Evolutionary conservation across 1,140 invertebrate genomes (phyloP).

Genomic region (Holcopasites calliopsidis): DNA sequence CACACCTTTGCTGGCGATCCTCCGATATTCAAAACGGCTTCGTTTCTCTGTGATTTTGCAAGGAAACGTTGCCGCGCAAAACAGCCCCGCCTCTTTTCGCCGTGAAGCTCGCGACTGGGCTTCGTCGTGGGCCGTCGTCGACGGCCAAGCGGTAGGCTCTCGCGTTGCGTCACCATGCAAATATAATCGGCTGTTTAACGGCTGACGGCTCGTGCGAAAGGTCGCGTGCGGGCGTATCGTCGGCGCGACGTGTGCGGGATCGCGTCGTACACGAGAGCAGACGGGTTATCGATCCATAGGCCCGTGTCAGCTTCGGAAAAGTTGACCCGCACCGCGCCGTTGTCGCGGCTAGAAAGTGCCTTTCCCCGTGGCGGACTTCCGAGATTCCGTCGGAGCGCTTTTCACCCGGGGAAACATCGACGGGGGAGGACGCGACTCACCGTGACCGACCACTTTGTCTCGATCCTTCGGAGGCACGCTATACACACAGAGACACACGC

Average conservation of each 20-base stretch:
- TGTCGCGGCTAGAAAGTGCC: conserved; percentile 38
- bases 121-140: conserved; percentile 37
- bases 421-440: conserved; percentile 34
- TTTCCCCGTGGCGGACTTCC: conserved; percentile 44
- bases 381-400: conserved; percentile 36
- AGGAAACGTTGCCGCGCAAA: conserved; percentile 4
- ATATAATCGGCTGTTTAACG: conserved; percentile 58
- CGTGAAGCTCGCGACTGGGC: conserved; percentile 37
- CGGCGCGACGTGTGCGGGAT: background rate
- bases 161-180: conserved; percentile 56
- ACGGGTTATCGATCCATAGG: conserved; percentile 13
- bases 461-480: background rate
- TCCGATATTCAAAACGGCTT: too few relatives aligned
- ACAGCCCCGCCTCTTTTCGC: conserved; percentile 8
- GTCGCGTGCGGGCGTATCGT: conserved; percentile 20
- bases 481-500: too few relatives aligned
- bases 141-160: conserved; percentile 1
- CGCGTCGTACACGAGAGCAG: background rate
- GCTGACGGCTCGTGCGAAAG: conserved; percentile 41
- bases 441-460: conserved; percentile 11
- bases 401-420: conserved; percentile 36
- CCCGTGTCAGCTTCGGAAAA: conserved; percentile 10
- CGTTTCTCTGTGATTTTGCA: too few relatives aligned
- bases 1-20: too few relatives aligned
- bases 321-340: conserved; percentile 14